Conservation (phyloP, 2,797 vertebrate species). For the Lerista edwardsae region DNA sequence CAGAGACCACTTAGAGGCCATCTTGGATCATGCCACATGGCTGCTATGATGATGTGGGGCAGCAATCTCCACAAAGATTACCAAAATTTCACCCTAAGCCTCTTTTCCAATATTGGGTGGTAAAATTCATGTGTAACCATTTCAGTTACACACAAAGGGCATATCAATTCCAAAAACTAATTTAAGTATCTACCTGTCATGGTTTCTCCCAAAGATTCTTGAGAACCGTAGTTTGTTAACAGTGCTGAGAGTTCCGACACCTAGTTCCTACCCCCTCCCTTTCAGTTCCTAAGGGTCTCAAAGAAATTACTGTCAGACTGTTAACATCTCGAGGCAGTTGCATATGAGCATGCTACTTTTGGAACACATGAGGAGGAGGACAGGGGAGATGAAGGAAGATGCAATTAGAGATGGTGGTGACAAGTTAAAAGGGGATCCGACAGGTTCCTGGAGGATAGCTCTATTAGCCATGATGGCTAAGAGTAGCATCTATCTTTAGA, state of each 20-base stretch:
- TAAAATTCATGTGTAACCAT: neutral
- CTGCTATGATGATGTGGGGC: neutral
- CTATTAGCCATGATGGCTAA: neutral
- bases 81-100: neutral
- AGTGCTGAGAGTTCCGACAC: neutral
- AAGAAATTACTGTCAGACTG: neutral
- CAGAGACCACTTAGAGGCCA: neutral
- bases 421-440: neutral
- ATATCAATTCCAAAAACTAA: neutral
- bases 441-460: neutral
- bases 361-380: neutral
- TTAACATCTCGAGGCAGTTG: too few relatives aligned
- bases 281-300: neutral
- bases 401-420: neutral
- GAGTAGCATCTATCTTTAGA: neutral
- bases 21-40: neutral
- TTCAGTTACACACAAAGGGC: neutral
- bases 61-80: neutral
- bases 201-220: neutral
- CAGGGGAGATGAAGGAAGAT: neutral
- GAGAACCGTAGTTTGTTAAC: neutral
- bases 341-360: neutral
- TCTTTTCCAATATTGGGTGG: neutral
- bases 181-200: neutral
- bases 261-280: neutral